Evolutionary conservation across 2,113 vertebrate species (phyloP), one percentile per base, ranked within the genome.

Genomic region (Antennarius striatus): DNA sequence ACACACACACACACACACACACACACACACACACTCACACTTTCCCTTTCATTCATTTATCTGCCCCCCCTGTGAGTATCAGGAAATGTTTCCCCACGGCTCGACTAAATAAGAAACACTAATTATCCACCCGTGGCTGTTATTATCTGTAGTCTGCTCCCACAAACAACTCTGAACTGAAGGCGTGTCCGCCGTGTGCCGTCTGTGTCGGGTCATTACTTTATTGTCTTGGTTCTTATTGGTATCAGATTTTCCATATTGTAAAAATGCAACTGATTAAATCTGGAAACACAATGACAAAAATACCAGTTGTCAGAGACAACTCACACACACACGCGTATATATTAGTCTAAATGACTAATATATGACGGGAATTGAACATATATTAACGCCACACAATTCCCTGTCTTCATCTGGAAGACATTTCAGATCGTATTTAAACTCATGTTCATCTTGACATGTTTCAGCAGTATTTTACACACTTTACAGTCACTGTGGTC

Each of bases 31-130:
- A 57, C 51, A 3, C 3, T 48, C 63, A 73, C 32, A 57, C 43
- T n/a, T n/a, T n/a, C n/a, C n/a, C 68, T 64, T 76, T 58, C 72
- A 56, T 72, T 84, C 54, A 78, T 83, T 75, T 22, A 61, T 63
- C 50, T 54, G 40, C 50, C 10, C 32, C 32, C 48, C 40, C 22
- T 17, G 17, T 13, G 45, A 75, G 51, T 36, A 30, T 63, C 62
- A 51, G 60, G 62, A 68, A 58, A 62, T 65, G 49, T 64, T 61
- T 61, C 52, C 50, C 50, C 62, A 32, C 58, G 60, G 55, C 55
- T 3, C 28, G 28, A 63, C 48, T 28, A 68, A 61, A 39, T 29
- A 53, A 47, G 40, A 9, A 54, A 29, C 14, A 39, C 47, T 49
- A n/a, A 55, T 3, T 29, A 70, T 51, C 6, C 42, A 49, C 39